Evolutionary conservation across 2,113 vertebrate genomes (phyloP), one percentile per base, ranked within the genome.

Genomic region (Condylura cristata): DNA sequence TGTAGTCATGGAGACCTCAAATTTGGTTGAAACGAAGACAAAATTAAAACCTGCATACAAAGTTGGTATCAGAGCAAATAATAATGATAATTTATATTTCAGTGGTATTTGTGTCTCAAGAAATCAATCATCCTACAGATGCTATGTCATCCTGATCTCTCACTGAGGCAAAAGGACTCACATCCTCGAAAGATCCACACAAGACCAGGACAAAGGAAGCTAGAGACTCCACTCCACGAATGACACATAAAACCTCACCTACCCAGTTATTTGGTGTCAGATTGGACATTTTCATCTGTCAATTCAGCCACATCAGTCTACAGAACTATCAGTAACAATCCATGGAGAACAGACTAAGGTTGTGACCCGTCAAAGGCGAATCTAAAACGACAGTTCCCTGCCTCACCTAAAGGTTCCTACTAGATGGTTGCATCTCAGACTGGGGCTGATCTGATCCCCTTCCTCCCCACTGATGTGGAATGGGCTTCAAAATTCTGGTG

Each of bases 1-100:
- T 92, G 95, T 97, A 97, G 97, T 93, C 97, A 97, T 97, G 96
- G 97, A 96, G 96, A 97, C 87, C 72, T 94, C 93, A 68, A 48
- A 89, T 89, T 89, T 91, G 79, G 74, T 89, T 81, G 48, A 79
- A 89, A 94, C 18, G 51, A 95, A 95, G 96, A 94, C 13, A 85
- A 94, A 97, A 96, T 95, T 92, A 95, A 97, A 96, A 75, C 30
- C 80, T 86, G 88, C 90, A 88, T 85, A 48, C 48, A 92, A 95
- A 44, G 51, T 92, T 79, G 58, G 53, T 86, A 46, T 87, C 81
- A 32, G 60, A 87, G 81, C 68, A 71, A 96, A 90, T 39, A 85
- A 86, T 46, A 76, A 44, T 87, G 86, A 79, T 24, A 39, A 48
- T 53, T 39, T 81, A n/a, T 53, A 82, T 68, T 78, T 79, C 80